Base-by-base conservation (phyloP, 2,888 invertebrate species). In the Cantharis rustica region DNA sequence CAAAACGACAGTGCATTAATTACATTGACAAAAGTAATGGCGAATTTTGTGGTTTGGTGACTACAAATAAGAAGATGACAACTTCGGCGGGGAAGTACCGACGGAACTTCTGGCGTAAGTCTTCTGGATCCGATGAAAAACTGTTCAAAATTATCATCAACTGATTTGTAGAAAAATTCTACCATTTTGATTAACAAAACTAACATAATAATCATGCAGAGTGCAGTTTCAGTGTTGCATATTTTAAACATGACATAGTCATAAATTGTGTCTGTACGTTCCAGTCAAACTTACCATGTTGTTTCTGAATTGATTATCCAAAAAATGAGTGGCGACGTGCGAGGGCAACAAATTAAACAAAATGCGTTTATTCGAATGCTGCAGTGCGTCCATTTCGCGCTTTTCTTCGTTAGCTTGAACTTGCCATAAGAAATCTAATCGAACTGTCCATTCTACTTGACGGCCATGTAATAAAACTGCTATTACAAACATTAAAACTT, bases 341-440 rank as follows among this genome's bases (percentile, higher is more conserved):
- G 96, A 94, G 23, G 97, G 97, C 75, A 97, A 90, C 80, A 97
- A 90, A 89, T 97, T 97, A 89, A 96, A 96, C 73, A 97, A 88
- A 84, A 97, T 96, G 84, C 96, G 90, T 87, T 94, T 92, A 88
- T 97, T 97, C 81, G 95, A 96, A 90, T 95, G 94, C 90, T 95
- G 97, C 79, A 97, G 88, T n/a, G 96, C 95, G 83, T 95, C 95
- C 96, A 97, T 96, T 87, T 96, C 97, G 72, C 94, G 91, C 87
- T 96, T 96, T 89, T 97, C 97, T 85, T 97, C 96, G 71, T 95
- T 92, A 3, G 96, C 96, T 90, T 96, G 94, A 80, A 94, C 90
- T 87, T 95, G 95, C 95, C 95, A 95, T 23, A 95, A 89, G 87
- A 95, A 95, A 89, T 95, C 95, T 68, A 95, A 89, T 26, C 97